Evolutionary conservation across 2,797 vertebrate species (phyloP).

Genomic region (Hydrophis major): DNA sequence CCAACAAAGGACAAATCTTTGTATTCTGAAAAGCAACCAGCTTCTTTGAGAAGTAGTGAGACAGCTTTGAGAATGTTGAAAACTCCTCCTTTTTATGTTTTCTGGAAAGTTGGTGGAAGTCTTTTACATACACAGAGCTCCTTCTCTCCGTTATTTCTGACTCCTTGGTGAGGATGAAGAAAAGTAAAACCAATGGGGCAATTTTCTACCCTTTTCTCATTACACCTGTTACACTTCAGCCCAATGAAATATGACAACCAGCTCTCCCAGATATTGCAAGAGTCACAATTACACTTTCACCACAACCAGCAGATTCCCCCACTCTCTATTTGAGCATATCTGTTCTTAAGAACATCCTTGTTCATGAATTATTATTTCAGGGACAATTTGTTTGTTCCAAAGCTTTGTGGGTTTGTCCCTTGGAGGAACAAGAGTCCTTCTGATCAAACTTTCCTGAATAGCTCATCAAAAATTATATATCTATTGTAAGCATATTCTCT

Average conservation of each 20-base stretch:
- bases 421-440: neutral
- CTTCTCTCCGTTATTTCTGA: neutral
- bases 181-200: neutral
- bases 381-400: neutral
- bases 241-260: neutral
- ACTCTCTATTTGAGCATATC: neutral
- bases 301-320: neutral
- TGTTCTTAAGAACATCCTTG: neutral
- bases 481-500: neutral
- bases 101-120: neutral
- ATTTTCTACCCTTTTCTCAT: neutral
- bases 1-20: constrained; percentile 57
- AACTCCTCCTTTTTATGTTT: neutral
- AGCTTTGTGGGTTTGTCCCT: neutral
- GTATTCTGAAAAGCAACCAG: neutral
- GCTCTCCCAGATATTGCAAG: neutral
- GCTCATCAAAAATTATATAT: neutral
- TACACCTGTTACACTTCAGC: no score
- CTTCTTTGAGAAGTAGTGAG: constrained; percentile 1
- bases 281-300: neutral
- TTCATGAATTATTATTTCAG: neutral
- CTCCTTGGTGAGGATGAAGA: no score
- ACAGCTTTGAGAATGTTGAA: constrained; percentile 17
- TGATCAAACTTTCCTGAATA: neutral
- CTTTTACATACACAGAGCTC: neutral